These are phyloP conservation scores for Yoshiicerus persimilis DNA, from an alignment of 1,140 invertebrate genomes.

Conservation along the genomic window DNA sequence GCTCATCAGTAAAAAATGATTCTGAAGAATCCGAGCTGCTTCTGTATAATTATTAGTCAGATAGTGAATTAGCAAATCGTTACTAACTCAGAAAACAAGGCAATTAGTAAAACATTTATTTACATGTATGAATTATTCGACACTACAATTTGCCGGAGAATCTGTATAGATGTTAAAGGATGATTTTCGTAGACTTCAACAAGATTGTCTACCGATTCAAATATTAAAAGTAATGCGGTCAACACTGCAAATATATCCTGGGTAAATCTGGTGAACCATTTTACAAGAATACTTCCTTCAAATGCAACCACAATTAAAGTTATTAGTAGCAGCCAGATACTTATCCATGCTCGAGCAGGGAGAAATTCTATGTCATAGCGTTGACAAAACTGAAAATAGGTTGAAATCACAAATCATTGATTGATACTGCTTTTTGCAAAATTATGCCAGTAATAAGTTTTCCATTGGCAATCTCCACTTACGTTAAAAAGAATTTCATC, in stretches of 20 bases:
- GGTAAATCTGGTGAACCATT: slow-evolving; percentile 90
- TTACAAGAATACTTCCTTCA: slow-evolving; percentile 88
- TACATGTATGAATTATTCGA: neutral
- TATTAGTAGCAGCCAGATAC: slow-evolving; percentile 87
- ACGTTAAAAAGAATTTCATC: slow-evolving; percentile 82
- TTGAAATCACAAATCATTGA: neutral
- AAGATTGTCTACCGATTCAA: slow-evolving; percentile 82
- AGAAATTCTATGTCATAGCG: slow-evolving; percentile 82
- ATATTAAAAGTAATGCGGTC: slow-evolving; percentile 91
- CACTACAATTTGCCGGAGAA: neutral
- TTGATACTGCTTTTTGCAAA: neutral
- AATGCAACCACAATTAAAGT: slow-evolving; percentile 78
- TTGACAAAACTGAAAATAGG: slow-evolving; percentile 69
- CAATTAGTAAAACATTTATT: too few species aligned
- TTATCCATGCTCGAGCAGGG: slow-evolving; percentile 83
- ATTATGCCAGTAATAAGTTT: neutral
- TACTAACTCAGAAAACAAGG: too few species aligned
- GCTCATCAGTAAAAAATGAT: neutral
- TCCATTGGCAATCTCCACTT: slow-evolving; percentile 29
- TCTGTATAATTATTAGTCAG: neutral
- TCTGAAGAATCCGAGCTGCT: neutral
- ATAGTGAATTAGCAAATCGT: too few species aligned
- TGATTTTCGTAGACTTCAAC: slow-evolving; percentile 50
- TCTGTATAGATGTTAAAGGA: slow-evolving; percentile 48
- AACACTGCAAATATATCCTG: slow-evolving; percentile 96